Conservation (phyloP, 2,113 vertebrate genomes). For the Barnardius zonarius region DNA sequence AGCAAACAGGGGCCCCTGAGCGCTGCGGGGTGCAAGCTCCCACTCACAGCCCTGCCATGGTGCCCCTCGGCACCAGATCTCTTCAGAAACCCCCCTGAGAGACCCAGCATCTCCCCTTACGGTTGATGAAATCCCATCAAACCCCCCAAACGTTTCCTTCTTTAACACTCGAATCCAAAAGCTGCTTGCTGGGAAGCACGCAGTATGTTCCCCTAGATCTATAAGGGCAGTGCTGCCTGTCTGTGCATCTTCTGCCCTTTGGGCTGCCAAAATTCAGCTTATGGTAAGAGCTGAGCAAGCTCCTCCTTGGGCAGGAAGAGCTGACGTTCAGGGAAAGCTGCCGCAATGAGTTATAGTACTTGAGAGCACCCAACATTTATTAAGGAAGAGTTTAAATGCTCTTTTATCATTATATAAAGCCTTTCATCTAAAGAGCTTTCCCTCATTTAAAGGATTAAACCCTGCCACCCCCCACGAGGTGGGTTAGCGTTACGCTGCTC, state of each 20-base stretch:
- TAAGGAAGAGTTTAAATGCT: constrained; percentile 32
- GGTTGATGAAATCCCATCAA: background rate
- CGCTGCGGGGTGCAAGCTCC: background rate
- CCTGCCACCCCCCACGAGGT: background rate
- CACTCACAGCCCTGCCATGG: background rate
- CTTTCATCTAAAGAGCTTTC: constrained; percentile 29
- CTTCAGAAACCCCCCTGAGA: background rate
- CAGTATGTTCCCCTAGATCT: accelerated
- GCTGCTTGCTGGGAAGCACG: background rate
- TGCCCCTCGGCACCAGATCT: background rate
- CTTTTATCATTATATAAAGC: constrained; percentile 1
- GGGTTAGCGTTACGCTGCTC: background rate
- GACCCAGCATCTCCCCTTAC: background rate
- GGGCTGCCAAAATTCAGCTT: background rate
- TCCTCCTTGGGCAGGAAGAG: background rate
- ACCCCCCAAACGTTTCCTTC: accelerated
- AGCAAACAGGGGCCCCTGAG: background rate
- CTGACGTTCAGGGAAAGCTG: background rate
- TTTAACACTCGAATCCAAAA: background rate
- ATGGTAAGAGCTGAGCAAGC: background rate
- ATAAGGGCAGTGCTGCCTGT: background rate
- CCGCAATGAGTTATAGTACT: background rate
- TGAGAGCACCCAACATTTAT: background rate
- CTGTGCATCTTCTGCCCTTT: background rate
- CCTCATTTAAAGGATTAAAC: background rate